A percentile compares a stretch with the other conserved stretches of the same genome.
Evolutionary conservation across 1,140 invertebrate species (phyloP).

Genomic region (Bombus confusus): DNA sequence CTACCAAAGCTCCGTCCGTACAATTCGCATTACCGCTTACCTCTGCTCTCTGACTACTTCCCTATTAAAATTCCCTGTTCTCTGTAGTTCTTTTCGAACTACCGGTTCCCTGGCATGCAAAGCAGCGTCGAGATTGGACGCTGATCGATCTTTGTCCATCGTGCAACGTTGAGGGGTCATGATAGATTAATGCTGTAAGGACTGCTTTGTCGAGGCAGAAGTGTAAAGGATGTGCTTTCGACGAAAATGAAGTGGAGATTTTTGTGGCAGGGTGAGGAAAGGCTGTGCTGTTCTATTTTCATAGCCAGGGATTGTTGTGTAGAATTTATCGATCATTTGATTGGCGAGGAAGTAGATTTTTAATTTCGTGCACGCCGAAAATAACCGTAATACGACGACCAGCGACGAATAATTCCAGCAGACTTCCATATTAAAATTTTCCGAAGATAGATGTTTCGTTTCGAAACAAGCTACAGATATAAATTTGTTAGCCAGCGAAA

Average conservation of each 20-base stretch:
- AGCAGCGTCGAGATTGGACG: neutral
- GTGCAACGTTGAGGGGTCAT: neutral
- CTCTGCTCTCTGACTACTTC: neutral
- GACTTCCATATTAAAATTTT: neutral
- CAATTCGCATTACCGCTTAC: constrained; percentile 22
- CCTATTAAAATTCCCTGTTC: constrained; percentile 7
- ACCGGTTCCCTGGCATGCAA: neutral
- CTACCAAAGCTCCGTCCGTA: constrained; percentile 31
- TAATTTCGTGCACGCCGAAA: neutral
- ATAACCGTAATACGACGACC: neutral
- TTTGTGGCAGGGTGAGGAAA: neutral
- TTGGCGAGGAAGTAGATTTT: neutral
- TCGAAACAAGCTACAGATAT: neutral
- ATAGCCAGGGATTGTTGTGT: neutral
- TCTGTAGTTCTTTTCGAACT: neutral
- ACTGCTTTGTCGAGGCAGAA: neutral
- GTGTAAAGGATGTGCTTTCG: neutral
- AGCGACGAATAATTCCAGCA: neutral
- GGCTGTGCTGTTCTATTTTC: neutral
- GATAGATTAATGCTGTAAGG: neutral
- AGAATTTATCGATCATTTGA: neutral
- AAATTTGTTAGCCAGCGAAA: neutral
- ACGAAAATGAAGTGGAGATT: neutral
- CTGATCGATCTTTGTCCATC: constrained; percentile 1
- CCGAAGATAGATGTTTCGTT: neutral